Conservation (phyloP, 2,888 invertebrate genomes). For the Caenorhabditis uteleia region DNA sequence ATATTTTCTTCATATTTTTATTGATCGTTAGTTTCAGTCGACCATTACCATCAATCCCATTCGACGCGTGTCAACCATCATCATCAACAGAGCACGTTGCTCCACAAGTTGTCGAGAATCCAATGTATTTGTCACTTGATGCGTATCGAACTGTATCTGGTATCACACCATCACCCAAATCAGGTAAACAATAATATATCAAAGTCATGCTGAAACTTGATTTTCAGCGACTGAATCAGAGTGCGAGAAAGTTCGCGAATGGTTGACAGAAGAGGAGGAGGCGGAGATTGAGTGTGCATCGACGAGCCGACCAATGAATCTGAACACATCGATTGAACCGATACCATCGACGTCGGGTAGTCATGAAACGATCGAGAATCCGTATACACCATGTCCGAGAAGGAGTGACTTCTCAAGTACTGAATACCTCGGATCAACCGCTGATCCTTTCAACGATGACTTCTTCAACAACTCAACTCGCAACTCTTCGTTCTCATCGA, state of each 20-base stretch:
- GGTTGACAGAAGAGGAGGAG: conserved; percentile 34
- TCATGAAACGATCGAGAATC: conserved; percentile 14
- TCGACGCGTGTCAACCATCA: conserved; percentile 11
- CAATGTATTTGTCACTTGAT: conserved; percentile 31
- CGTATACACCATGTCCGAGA: conserved; percentile 30
- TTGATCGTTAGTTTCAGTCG: conserved; percentile 10
- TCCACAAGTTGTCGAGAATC: conserved; percentile 28
- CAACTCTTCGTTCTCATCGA: not conserved
- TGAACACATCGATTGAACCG: conserved; percentile 3
- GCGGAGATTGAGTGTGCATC: conserved; percentile 1
- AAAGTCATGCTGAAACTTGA: not conserved
- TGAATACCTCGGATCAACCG: conserved; percentile 3
- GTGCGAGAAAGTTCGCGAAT: conserved; percentile 19
- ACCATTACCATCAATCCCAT: conserved; percentile 14
- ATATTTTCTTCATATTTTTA: too few species aligned
- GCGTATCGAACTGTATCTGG: conserved; percentile 20
- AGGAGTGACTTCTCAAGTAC: conserved; percentile 13
- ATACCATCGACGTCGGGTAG: conserved; percentile 1
- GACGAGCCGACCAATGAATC: conserved; percentile 7
- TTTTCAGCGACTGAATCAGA: conserved; percentile 12
- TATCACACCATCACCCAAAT: conserved; percentile 11
- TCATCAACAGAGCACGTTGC: conserved; percentile 1
- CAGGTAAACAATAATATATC: not conserved
- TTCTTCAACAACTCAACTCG: too few species aligned
- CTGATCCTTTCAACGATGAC: conserved; percentile 20